A percentile compares a stretch with the other conserved stretches of the same genome.
These are phyloP conservation scores for Rhimphoctona megacephalus DNA, from an alignment of 2,888 invertebrate genomes.

Conservation along the genomic window DNA sequence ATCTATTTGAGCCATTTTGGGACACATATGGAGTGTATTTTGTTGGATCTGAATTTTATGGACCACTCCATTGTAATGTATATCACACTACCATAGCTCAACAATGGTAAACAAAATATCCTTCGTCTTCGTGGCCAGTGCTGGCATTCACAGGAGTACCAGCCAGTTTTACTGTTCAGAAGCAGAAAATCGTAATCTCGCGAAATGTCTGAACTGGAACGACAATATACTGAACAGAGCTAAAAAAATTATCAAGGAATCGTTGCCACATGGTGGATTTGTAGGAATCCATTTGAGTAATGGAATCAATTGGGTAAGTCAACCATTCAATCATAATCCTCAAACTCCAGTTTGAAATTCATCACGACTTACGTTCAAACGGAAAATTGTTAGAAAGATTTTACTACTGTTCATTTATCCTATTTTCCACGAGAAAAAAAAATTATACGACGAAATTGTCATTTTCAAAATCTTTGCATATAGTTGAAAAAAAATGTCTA, in stretches of 20 bases:
- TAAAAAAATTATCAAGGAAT: conserved; percentile 89
- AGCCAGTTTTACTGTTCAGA: conserved; percentile 96
- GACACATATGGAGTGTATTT: conserved; percentile 96
- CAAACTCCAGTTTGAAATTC: background rate
- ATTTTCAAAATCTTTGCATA: background rate
- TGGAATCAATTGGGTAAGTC: conserved; percentile 95
- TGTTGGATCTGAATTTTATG: conserved; percentile 94
- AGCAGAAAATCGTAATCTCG: conserved; percentile 91
- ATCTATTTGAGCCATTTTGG: conserved; percentile 99
- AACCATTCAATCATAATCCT: background rate
- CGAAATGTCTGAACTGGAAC: conserved; percentile 94
- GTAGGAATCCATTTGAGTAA: conserved; percentile 97
- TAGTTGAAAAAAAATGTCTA: background rate
- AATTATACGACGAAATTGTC: background rate
- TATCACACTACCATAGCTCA: conserved; percentile 89
- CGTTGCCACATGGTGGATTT: conserved; percentile 93
- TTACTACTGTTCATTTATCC: background rate
- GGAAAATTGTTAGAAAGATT: too few relatives aligned
- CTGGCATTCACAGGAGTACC: conserved; percentile 98
- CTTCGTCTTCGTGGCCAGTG: conserved; percentile 91
- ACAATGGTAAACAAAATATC: conserved; percentile 91
- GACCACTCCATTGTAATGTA: conserved; percentile 94
- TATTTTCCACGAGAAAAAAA: background rate
- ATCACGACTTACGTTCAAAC: background rate
- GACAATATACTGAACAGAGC: conserved; percentile 88